Evolutionary conservation across 2,113 vertebrate genomes (phyloP).

Genomic region (Megaceryle torquata): DNA sequence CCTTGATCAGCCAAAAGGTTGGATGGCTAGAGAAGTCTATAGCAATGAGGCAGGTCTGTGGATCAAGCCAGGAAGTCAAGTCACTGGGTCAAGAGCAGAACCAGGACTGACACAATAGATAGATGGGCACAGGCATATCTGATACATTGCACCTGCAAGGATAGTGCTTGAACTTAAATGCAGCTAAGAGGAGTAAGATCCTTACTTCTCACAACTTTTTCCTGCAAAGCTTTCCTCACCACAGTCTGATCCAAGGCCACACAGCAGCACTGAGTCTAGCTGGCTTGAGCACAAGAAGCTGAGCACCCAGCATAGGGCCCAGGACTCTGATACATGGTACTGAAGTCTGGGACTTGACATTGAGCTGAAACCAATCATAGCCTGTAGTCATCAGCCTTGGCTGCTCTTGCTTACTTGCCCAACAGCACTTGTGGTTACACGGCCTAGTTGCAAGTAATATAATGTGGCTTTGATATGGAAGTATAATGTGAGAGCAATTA

Average conservation of each 20-base stretch:
- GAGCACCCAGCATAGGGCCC: neutral
- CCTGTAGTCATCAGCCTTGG: neutral
- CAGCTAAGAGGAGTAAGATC: neutral
- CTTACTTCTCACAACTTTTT: neutral
- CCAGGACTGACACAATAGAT: neutral
- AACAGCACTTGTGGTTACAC: neutral
- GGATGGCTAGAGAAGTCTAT: neutral
- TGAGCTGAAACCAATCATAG: neutral
- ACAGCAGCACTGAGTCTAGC: fast-evolving
- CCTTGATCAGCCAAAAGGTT: neutral
- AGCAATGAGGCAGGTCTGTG: neutral
- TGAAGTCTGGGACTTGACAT: neutral
- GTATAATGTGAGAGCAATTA: neutral
- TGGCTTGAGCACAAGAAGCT: neutral
- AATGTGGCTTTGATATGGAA: neutral
- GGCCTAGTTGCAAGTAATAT: neutral
- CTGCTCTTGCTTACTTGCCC: neutral
- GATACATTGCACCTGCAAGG: fast-evolving
- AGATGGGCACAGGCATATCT: neutral
- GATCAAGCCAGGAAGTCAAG: neutral
- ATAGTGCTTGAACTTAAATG: neutral
- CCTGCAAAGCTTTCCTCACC: neutral
- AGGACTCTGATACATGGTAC: neutral
- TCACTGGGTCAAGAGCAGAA: neutral
- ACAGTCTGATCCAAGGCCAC: neutral